Base-by-base conservation (phyloP, 2,797 vertebrate genomes). In the Danio kyathit region DNA sequence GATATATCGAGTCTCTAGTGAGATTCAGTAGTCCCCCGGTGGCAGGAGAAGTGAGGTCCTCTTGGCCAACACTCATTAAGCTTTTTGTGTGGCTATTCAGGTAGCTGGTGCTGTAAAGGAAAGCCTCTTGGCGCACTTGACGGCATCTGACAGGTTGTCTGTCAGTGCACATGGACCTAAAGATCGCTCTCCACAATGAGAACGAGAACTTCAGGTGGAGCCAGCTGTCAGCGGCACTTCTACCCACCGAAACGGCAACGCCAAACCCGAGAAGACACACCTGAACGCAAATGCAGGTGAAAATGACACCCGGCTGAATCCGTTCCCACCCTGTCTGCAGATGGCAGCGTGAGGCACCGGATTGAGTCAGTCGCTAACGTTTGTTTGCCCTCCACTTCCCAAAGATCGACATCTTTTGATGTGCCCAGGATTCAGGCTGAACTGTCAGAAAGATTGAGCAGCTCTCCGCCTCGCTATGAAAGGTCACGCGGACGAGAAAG, bases 251-350 rank as follows among this genome's bases (percentile, higher is more conserved):
- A 52, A 14, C 46, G 12, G 13, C 21, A 61, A 10, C 48, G 0
- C 52, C 40, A 69, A 81, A 82, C 79, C 66, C 65, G 74, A 72
- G 76, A 84, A 85, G 76, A 57, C 70, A 74, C 82, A 80, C 80
- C 76, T 82, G 49, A 70, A 77, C 7, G 70, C 40, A 40, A 60
- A 29, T 44, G 16, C 79, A 83, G 85, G 83, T 83, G 85, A 83
- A 87, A 85, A 85, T 87, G 75, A 87, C 64, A 77, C 69, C 51
- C 74, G 5, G 49, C 54, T 54, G 16, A 44, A 81, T 19, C 72
- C 16, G 61, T 82, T 87, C 79, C 81, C 83, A 81, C 78, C 79
- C 66, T 87, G 83, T 83, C 78, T 61, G 16, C 17, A 10, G 51
- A 40, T 75, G 79, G 65, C 71, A 40, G 75, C 9, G 14, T 16